Percentiles rank a stretch among this genome's conserved stretches.
phyloP scores from a whole-genome alignment of 2,797 vertebrate species.

The Sylvilagus floridanus region DNA sequence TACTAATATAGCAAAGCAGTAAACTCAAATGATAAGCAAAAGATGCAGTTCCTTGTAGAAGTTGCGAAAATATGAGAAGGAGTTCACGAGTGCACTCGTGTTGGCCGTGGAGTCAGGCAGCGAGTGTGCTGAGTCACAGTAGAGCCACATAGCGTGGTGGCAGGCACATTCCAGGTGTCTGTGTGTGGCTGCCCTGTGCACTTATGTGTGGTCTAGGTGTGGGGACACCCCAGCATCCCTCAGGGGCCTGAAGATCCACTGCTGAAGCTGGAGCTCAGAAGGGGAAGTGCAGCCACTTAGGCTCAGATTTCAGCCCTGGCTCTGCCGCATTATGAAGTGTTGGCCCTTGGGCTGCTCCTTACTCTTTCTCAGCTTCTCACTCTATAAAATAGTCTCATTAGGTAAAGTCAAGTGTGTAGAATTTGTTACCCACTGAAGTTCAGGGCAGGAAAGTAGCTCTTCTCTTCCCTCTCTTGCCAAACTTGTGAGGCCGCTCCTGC shows the following conservation, averaged over 20 bases:
- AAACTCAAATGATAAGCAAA: not conserved
- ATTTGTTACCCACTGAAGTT: not conserved
- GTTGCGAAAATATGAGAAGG: not conserved
- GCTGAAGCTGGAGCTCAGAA: not conserved
- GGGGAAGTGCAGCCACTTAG: too few relatives aligned
- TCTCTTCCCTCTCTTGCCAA: not conserved
- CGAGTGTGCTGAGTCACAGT: accelerated
- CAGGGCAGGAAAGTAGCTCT: not conserved
- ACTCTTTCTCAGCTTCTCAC: not conserved
- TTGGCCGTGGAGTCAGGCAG: too few relatives aligned
- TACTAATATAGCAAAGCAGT: not conserved
- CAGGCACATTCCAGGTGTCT: not conserved
- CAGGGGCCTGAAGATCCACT: too few relatives aligned
- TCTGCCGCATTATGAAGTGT: not conserved
- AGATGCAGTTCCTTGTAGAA: not conserved
- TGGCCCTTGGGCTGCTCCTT: not conserved
- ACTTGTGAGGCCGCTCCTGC: not conserved
- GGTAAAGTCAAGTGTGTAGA: not conserved
- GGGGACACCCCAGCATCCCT: accelerated
- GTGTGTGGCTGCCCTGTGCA: not conserved
- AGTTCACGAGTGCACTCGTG: too few relatives aligned
- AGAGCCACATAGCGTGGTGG: accelerated
- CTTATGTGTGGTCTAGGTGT: accelerated
- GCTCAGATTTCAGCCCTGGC: not conserved
- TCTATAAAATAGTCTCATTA: not conserved